These are phyloP conservation scores for Tigriopus californicus DNA, from an alignment of 2,888 invertebrate genomes.

Conservation along the genomic window DNA sequence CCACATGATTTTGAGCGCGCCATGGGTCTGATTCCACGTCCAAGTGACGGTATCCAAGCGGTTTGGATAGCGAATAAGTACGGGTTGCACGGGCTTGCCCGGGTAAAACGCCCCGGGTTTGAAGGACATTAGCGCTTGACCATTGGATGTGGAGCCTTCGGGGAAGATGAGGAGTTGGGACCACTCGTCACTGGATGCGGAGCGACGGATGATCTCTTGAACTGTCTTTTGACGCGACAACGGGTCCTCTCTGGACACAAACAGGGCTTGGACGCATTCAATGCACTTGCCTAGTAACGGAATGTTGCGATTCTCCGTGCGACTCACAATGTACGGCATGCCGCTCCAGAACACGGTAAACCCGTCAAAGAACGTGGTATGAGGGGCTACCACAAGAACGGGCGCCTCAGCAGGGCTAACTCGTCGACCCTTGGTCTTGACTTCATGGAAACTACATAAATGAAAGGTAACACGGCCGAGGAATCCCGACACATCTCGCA, in stretches of 20 bases:
- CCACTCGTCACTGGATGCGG: conserved; percentile 46
- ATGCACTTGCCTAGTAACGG: conserved; percentile 48
- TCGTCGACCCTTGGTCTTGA: conserved; percentile 53
- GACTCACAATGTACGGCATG: conserved; percentile 11
- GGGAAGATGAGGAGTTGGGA: conserved; percentile 74
- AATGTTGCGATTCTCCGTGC: conserved; percentile 14
- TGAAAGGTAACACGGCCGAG: not conserved
- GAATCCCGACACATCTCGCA: not conserved
- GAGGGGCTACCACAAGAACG: conserved; percentile 68
- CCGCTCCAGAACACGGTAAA: conserved; percentile 44
- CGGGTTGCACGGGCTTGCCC: conserved; percentile 85
- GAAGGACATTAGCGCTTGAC: conserved; percentile 51
- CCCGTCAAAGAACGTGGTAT: conserved; percentile 77
- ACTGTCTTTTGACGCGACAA: conserved; percentile 77
- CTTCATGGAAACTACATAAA: conserved; percentile 48
- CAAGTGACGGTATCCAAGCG: conserved; percentile 71
- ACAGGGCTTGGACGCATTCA: conserved; percentile 83
- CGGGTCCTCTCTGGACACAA: conserved; percentile 80
- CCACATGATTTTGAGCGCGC: conserved; percentile 62
- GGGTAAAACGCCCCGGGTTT: conserved; percentile 86
- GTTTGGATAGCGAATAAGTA: conserved; percentile 55
- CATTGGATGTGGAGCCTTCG: conserved; percentile 89
- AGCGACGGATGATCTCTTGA: conserved; percentile 57
- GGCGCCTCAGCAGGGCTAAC: conserved; percentile 57
- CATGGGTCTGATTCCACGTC: conserved; percentile 48